Percentiles rank a stretch among this genome's conserved stretches.
Conservation (phyloP, 2,888 invertebrate species). For the Cephus nigrinus region DNA sequence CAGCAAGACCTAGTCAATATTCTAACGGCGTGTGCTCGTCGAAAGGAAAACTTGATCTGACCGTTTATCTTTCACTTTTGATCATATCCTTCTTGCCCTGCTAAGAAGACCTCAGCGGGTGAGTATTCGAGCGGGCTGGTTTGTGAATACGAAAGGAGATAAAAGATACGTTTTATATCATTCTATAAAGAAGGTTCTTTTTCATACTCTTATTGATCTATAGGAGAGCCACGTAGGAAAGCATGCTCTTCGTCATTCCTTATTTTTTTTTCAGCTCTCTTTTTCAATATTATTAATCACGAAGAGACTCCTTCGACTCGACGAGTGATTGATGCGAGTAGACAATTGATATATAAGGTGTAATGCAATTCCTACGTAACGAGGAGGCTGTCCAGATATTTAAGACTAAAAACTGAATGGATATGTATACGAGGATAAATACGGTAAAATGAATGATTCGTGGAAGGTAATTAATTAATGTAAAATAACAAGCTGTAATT, state of each 20-base stretch:
- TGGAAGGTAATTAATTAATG: not conserved
- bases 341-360: not conserved
- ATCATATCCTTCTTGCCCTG: constrained; percentile 24
- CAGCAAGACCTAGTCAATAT: not conserved
- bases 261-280: not conserved
- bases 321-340: not conserved
- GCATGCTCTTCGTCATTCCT: not conserved
- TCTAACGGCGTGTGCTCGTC: constrained; percentile 6
- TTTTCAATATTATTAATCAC: not conserved
- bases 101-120: constrained; percentile 26
- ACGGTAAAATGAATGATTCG: not conserved
- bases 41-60: constrained; percentile 28
- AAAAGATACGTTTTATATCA: not conserved
- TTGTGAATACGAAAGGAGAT: not conserved
- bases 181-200: not conserved
- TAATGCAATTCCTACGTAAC: not conserved
- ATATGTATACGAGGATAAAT: not conserved
- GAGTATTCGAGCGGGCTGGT: not conserved
- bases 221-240: not conserved
- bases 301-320: not conserved
- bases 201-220: not conserved
- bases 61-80: not conserved
- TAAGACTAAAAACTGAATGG: not conserved
- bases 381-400: too few species aligned
- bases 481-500: not conserved